Conservation (phyloP, 2,888 invertebrate genomes). For the Drosophila engyochracea region DNA sequence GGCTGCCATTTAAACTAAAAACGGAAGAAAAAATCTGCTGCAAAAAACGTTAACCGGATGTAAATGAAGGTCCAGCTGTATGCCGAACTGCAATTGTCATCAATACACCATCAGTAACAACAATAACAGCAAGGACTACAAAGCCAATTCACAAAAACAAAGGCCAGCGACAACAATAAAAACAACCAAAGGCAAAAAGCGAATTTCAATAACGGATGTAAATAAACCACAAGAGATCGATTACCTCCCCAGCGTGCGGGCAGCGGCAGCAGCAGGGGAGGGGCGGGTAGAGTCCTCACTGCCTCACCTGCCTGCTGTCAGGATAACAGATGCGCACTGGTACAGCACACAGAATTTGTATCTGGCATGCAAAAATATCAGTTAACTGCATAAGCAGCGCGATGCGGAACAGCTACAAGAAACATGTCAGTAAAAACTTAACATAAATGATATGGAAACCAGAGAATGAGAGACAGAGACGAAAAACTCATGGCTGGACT, state of each 20-base stretch:
- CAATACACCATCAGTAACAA: conserved; percentile 48
- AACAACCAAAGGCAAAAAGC: conserved; percentile 57
- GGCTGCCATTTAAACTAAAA: conserved; percentile 48
- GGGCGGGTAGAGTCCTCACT: conserved; percentile 11
- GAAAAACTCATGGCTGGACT: neutral
- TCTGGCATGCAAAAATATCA: conserved; percentile 65
- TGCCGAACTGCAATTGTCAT: conserved; percentile 79
- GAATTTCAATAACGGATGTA: conserved; percentile 83
- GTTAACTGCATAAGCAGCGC: conserved; percentile 61
- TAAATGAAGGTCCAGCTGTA: conserved; percentile 78
- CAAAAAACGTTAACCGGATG: conserved; percentile 72
- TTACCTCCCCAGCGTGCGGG: conserved; percentile 76
- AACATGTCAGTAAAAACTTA: conserved; percentile 33
- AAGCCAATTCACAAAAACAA: conserved; percentile 75
- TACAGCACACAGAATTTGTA: conserved; percentile 41
- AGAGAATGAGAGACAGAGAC: neutral
- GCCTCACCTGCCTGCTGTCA: conserved; percentile 62
- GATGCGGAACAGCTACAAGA: conserved; percentile 27
- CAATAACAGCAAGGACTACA: conserved; percentile 50
- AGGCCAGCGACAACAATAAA: conserved; percentile 44
- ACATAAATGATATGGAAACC: conserved; percentile 24
- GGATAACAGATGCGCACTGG: conserved; percentile 74
- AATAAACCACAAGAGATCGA: conserved; percentile 84
- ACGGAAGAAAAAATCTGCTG: conserved; percentile 64
- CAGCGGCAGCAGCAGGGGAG: conserved; percentile 17